Evolutionary conservation across 2,797 vertebrate species (phyloP), one percentile per base, ranked within the genome.

Genomic region (Bradypodion ventrale): DNA sequence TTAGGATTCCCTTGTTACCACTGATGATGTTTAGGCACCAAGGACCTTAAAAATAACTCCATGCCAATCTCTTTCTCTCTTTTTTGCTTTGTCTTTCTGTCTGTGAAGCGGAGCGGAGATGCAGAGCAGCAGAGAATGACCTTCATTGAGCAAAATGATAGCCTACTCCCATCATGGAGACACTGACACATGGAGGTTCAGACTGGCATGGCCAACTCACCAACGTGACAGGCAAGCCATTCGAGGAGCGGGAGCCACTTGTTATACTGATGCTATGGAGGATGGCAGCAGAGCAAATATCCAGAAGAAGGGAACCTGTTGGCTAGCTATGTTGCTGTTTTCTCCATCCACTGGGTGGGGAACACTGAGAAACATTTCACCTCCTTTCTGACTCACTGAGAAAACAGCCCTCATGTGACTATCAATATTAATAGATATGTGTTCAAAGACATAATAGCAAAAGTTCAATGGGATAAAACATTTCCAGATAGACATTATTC

Each of bases 1-100:
- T 98, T 91, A 97, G 96, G 59, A 89, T 97, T 82, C 97, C 97
- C 63, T 97, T 10, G 98, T 90, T 97, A 98, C 87, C 97, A 98
- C 93, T 99, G 97, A 98, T 93, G 83, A 75, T 78, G 2, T 83
- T 88, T 70, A 86, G 87, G 85, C 88, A 89, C 85, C 83, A 52
- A 76, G 37, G 35, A 89, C 66, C 91, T 72, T 84, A 37, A 0
- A 87, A 92, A 94, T 88, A 88, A 93, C 93, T 87, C 86, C 70
- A 56, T 89, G 80, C 92, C 91, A 82, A 89, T 87, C 91, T 91
- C 91, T n/a, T 86, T 44, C 42, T 66, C 59, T 32, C 40, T 70
- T 37, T 37, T 13, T 7, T 37, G 27, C n/a, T 37, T 15, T 85
- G 0, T 73, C 65, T 83, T 7, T 62, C 10, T 13, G 49, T 81